phyloP scores from a whole-genome alignment of 2,888 invertebrate genomes.

The Punctoribates punctum region DNA sequence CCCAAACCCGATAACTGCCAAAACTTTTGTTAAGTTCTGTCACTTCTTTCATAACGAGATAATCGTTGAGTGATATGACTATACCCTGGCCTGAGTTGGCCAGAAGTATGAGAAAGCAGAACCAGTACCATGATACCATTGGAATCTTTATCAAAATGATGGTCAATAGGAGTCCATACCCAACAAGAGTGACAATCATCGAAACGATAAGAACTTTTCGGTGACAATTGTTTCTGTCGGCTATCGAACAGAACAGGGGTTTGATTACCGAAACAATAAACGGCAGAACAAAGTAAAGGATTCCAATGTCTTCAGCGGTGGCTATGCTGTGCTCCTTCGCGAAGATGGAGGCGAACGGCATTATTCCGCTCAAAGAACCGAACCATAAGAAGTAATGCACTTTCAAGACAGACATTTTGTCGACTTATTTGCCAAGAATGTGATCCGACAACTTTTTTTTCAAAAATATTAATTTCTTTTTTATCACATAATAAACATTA shows the following conservation, averaged over 20 bases:
- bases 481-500: no score
- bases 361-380: conserved; percentile 43
- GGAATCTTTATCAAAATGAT: conserved; percentile 15
- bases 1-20: conserved; percentile 46
- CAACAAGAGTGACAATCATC: conserved; percentile 30
- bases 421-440: not conserved
- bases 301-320: conserved; percentile 46
- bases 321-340: conserved; percentile 44
- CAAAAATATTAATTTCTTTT: no score
- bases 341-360: conserved; percentile 46
- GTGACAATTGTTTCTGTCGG: conserved; percentile 43
- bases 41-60: conserved; percentile 44
- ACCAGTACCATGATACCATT: conserved; percentile 36
- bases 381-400: conserved; percentile 45
- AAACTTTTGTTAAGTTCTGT: conserved; percentile 40
- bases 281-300: conserved; percentile 46
- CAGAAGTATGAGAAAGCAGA: conserved; percentile 42
- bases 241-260: conserved; percentile 46
- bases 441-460: not conserved
- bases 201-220: conserved; percentile 23
- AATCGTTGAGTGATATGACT: conserved; percentile 46
- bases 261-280: conserved; percentile 47
- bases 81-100: conserved; percentile 39
- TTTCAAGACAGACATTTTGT: conserved; percentile 38
- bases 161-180: conserved; percentile 39